A percentile compares a stretch with the other conserved stretches of the same genome.
These are phyloP conservation scores for Eupithecia centaureata DNA, from an alignment of 2,888 invertebrate genomes.

Conservation along the genomic window DNA sequence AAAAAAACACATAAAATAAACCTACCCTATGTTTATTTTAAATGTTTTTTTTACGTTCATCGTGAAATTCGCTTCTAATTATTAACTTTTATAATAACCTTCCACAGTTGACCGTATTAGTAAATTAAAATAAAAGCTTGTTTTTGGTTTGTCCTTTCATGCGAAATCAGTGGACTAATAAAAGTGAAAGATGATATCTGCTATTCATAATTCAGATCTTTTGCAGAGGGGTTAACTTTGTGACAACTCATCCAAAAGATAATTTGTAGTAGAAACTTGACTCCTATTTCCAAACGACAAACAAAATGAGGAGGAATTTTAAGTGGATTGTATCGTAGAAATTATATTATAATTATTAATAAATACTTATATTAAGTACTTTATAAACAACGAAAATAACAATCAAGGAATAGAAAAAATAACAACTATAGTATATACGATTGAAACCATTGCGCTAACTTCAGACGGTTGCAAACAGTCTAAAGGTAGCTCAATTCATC, in stretches of 20 bases:
- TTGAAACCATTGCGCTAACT: no score
- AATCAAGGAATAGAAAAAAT: no score
- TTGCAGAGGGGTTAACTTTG: not conserved
- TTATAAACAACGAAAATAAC: no score
- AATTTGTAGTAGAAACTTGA: not conserved
- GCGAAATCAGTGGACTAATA: not conserved
- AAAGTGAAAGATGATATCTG: not conserved
- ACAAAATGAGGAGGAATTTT: not conserved
- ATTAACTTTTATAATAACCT: no score
- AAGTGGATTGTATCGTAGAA: not conserved
- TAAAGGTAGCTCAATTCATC: no score
- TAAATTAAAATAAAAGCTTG: not conserved
- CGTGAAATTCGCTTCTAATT: slow-evolving; percentile 1
- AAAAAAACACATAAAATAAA: no score
- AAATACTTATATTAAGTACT: no score
- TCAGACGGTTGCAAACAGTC: no score
- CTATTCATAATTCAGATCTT: no score
- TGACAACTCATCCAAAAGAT: not conserved
- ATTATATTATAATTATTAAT: no score
- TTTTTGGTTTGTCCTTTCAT: not conserved
- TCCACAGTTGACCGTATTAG: not conserved
- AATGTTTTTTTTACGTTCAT: not conserved
- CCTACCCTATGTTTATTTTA: no score
- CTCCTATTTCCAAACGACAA: not conserved
- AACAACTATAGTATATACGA: no score